A percentile compares a stretch with the other conserved stretches of the same genome.
Evolutionary conservation across 2,888 invertebrate genomes (phyloP).

Genomic region (Linnaemya tessellans): DNA sequence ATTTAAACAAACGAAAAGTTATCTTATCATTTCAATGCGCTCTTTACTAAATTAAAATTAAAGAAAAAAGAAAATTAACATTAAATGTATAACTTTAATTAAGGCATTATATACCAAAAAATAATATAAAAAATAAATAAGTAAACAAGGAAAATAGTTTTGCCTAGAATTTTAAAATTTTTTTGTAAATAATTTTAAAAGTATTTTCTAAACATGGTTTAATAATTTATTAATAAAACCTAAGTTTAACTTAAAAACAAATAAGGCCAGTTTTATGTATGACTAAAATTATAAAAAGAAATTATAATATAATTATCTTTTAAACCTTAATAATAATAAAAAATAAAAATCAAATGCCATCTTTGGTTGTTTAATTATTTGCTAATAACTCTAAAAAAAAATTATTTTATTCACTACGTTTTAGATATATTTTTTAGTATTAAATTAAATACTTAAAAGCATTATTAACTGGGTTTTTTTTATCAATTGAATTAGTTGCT

Average conservation of each 20-base stretch:
- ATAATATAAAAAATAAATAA: not conserved
- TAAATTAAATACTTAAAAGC: slow-evolving; percentile 53
- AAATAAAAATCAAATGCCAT: slow-evolving; percentile 66
- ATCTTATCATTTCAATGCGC: not conserved
- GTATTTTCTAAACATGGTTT: slow-evolving; percentile 3
- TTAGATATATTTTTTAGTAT: slow-evolving; percentile 25
- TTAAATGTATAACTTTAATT: slow-evolving; percentile 5
- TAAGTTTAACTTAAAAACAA: slow-evolving; percentile 69
- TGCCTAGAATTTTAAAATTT: not conserved
- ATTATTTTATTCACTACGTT: slow-evolving; percentile 59
- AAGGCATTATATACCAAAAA: slow-evolving; percentile 65
- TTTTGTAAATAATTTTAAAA: slow-evolving; percentile 6
- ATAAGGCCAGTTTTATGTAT: slow-evolving; percentile 68
- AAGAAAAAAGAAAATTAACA: slow-evolving; percentile 27
- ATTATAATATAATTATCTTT: slow-evolving; percentile 18
- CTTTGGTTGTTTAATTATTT: slow-evolving; percentile 71
- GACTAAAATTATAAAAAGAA: slow-evolving; percentile 51
- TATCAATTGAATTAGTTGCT: slow-evolving; percentile 23
- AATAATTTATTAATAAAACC: slow-evolving; percentile 44
- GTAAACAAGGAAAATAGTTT: slow-evolving; percentile 7
- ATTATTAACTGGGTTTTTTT: slow-evolving; percentile 58
- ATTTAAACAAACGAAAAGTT: not conserved
- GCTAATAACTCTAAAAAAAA: slow-evolving; percentile 55
- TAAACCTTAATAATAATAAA: slow-evolving; percentile 19
- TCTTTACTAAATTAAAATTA: not conserved